These are phyloP conservation scores for Mythimna albipuncta DNA, from an alignment of 2,888 invertebrate genomes.

Conservation along the genomic window DNA sequence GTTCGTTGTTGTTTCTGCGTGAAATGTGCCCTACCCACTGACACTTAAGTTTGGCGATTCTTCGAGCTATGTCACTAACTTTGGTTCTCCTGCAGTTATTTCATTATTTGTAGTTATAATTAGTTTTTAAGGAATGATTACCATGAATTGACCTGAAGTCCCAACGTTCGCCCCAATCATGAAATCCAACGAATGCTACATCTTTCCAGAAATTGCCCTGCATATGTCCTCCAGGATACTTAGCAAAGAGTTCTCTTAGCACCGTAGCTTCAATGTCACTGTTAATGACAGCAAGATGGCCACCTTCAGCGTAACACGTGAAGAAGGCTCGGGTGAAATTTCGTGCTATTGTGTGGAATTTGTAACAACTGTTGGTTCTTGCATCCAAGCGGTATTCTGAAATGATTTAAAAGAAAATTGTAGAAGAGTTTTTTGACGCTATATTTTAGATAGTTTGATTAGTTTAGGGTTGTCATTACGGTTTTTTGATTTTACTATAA, in stretches of 20 bases:
- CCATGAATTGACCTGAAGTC: constrained; percentile 73
- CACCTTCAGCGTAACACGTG: constrained; percentile 77
- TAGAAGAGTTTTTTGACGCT: no score
- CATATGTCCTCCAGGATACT: constrained; percentile 59
- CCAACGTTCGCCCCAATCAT: constrained; percentile 70
- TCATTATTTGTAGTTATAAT: neutral
- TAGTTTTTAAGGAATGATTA: constrained; percentile 31
- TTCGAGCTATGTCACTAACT: no score
- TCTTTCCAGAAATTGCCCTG: constrained; percentile 60
- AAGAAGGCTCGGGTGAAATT: constrained; percentile 73
- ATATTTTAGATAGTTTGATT: no score
- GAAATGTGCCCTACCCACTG: no score
- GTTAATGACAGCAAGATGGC: constrained; percentile 75
- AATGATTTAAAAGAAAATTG: constrained; percentile 9
- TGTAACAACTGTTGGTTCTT: constrained; percentile 76
- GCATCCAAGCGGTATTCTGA: constrained; percentile 71
- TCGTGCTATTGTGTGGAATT: constrained; percentile 72
- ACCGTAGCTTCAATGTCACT: constrained; percentile 69
- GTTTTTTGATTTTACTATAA: no score
- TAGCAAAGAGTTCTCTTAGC: constrained; percentile 65
- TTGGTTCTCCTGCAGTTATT: no score
- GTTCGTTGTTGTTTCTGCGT: no score
- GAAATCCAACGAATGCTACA: constrained; percentile 67
- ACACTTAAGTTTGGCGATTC: no score
- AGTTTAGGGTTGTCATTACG: no score